Percentiles rank a stretch among this genome's conserved stretches.
These are phyloP conservation scores for Regulus satrapa DNA, from an alignment of 2,113 vertebrate species.

Conservation along the genomic window DNA sequence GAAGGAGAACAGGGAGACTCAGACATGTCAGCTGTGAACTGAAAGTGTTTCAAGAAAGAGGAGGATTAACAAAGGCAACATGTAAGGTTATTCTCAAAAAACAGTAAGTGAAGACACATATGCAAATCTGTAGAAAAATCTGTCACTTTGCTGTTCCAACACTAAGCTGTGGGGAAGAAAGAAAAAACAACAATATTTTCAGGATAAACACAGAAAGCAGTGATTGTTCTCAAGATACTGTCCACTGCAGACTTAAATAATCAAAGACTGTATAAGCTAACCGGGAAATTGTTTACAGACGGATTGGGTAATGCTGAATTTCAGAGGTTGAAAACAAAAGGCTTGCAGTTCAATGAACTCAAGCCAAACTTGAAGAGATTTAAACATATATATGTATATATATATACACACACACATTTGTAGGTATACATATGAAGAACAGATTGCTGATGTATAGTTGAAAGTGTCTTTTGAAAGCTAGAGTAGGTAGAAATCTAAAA, in stretches of 20 bases:
- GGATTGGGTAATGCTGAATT: not conserved
- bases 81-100: not conserved
- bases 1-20: not conserved
- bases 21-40: not conserved
- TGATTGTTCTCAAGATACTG: not conserved
- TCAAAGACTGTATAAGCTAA: not conserved
- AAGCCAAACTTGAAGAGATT: not conserved
- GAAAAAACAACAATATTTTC: not conserved
- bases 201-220: not conserved
- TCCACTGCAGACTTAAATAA: not conserved
- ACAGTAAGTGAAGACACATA: not conserved
- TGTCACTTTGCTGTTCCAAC: not conserved
- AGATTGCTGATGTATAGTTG: not conserved
- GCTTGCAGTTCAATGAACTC: not conserved
- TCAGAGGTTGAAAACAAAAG: not conserved
- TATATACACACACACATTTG: not conserved
- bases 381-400: not conserved
- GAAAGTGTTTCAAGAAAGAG: not conserved
- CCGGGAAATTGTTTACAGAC: not conserved
- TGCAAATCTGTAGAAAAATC: not conserved
- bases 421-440: not conserved
- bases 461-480: not conserved
- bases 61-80: not conserved
- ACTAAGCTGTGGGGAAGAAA: not conserved
- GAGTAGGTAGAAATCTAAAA: not conserved